These are phyloP conservation scores for Chaetophractus vellerosus DNA, from an alignment of 2,797 vertebrate genomes.

Conservation along the genomic window DNA sequence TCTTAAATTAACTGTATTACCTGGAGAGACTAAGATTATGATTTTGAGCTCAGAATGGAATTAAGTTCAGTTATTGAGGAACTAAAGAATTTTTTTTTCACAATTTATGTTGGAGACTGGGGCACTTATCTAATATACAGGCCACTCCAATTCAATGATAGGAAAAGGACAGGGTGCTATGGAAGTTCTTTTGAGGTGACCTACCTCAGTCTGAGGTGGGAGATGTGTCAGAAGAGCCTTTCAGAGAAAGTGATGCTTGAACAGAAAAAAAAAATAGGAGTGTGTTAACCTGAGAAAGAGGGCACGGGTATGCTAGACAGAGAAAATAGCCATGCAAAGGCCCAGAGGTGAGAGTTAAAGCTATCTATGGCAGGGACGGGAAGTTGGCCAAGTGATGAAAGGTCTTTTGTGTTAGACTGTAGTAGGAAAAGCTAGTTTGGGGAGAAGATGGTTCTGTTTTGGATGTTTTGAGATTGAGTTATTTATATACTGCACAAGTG, in stretches of 20 bases:
- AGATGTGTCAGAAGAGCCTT: neutral
- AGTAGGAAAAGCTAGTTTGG: neutral
- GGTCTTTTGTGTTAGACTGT: neutral
- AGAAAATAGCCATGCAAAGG: neutral
- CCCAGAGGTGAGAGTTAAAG: neutral
- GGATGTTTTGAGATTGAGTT: neutral
- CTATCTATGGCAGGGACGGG: rapidly evolving
- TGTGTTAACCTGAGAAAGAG: neutral
- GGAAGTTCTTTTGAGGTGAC: neutral
- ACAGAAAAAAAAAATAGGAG: neutral
- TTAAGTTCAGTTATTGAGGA: neutral
- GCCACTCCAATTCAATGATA: neutral
- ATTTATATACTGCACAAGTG: rapidly evolving
- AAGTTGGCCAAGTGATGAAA: neutral
- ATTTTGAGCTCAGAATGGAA: neutral
- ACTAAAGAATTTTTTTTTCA: neutral
- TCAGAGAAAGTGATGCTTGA: neutral
- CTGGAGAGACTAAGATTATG: neutral
- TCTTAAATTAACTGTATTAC: neutral
- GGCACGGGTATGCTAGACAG: neutral
- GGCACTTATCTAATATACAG: neutral
- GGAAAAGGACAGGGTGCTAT: neutral
- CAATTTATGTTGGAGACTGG: neutral
- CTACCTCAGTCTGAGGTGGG: neutral
- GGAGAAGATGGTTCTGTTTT: neutral